Base-by-base conservation (phyloP, 2,113 vertebrate genomes). In the Pontoporia blainvillei region DNA sequence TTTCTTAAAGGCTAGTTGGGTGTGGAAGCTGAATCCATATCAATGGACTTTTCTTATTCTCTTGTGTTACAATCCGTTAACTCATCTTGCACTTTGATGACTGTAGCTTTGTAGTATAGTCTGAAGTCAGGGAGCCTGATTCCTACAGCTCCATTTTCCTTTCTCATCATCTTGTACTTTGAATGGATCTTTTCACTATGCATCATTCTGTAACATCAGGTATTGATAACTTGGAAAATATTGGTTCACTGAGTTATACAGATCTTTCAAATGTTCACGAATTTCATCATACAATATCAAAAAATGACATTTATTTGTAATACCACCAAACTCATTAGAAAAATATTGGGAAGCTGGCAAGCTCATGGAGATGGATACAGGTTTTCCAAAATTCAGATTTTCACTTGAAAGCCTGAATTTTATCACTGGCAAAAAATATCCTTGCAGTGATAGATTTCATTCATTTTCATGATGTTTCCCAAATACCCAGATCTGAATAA, bases 361-460 rank as follows among this genome's bases (percentile, higher is more conserved):
- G 20, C 8, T 86, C 17, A 23, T 57, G 29, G 15, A 41, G n/a
- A 76, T 88, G 7, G 8, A 88, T 12, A 62, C 9, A 90, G 36
- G 41, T 71, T 96, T 86, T 71, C 34, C 46, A 83, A 92, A 75
- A 83, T 92, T 49, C 31, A 83, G 39, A 79, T 79, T 90, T 92
- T 61, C 13, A 25, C 13, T 31, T 86, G 29, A 86, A 86, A 86
- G 20, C 59, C 57, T 92, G 49, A 81, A 86, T 95, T 87, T 78
- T 88, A 36, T 62, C 9, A 71, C 44, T 59, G 29, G 44, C 29
- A 97, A 54, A 23, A 89, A 88, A 76, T 91, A 79, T 86, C 31
- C 25, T 90, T 18, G 6, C 93, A 81, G 13, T 94, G 5, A 96
- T 39, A 86, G 44, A 66, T 36, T 67, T 75, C 49, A 59, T 18